phyloP scores from a whole-genome alignment of 1,140 invertebrate genomes.

The Scaptomyza hsui region DNA sequence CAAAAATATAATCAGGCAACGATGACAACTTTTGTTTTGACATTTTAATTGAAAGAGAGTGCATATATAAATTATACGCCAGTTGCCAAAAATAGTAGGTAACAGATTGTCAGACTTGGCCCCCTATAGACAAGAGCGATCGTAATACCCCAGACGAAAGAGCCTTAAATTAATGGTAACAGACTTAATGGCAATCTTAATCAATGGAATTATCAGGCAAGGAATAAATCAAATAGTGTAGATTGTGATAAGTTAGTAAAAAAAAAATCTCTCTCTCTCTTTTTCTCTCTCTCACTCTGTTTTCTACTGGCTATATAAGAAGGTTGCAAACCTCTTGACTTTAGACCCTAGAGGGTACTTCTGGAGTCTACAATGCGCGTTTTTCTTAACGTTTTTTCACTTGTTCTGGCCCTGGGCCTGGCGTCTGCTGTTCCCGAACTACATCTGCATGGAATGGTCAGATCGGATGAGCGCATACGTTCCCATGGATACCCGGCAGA shows the following conservation, averaged over 20 bases:
- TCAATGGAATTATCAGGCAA: conserved; percentile 5
- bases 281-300: neutral
- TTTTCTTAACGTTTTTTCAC: conserved; percentile 20
- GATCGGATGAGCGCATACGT: conserved; percentile 56
- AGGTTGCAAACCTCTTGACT: neutral
- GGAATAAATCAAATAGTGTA: conserved; percentile 19
- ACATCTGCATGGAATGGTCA: conserved; percentile 43
- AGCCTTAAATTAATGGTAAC: conserved; percentile 13
- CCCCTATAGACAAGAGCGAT: conserved; percentile 1
- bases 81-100: neutral
- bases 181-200: neutral
- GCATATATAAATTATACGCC: conserved; percentile 3
- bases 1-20: neutral
- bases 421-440: conserved; percentile 29
- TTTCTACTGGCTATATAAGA: conserved; percentile 22
- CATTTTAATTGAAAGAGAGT: neutral
- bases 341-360: conserved; percentile 23
- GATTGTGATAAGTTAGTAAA: conserved; percentile 4
- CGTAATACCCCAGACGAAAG: neutral
- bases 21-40: neutral
- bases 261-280: neutral
- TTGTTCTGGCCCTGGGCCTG: conserved; percentile 40
- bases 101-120: neutral
- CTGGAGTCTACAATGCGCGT: conserved; percentile 39
- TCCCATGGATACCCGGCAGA: conserved; percentile 69